Evolutionary conservation across 1,140 invertebrate species (phyloP).

Genomic region (Caenorhabditis remanei): DNA sequence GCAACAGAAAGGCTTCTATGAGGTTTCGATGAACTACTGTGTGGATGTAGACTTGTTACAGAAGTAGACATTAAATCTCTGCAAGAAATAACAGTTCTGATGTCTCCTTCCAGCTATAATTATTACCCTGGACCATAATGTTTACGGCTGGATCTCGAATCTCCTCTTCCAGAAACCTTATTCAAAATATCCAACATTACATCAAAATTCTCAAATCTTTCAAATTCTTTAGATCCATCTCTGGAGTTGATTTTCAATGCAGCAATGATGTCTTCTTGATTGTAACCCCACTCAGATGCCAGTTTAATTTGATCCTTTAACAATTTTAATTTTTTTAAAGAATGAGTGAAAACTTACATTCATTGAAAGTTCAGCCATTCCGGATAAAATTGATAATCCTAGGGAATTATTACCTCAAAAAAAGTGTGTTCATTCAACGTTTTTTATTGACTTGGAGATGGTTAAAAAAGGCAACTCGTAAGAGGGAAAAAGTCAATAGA

Average conservation of each 20-base stretch:
- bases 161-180: slow-evolving; percentile 6
- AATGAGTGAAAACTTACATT: not conserved
- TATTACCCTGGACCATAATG: slow-evolving; percentile 2
- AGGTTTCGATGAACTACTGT: not conserved
- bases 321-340: not conserved
- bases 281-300: slow-evolving; percentile 36
- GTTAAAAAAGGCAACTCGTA: not conserved
- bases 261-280: slow-evolving; percentile 25
- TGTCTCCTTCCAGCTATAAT: not conserved
- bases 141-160: not conserved
- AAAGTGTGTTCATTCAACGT: not conserved
- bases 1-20: not conserved
- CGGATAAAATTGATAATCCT: slow-evolving; percentile 16
- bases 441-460: slow-evolving; percentile 22
- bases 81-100: not conserved
- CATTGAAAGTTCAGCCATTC: not conserved
- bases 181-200: slow-evolving; percentile 31
- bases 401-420: slow-evolving; percentile 48
- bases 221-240: slow-evolving; percentile 31
- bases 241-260: slow-evolving; percentile 11
- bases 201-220: slow-evolving; percentile 35
- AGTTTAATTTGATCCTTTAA: slow-evolving; percentile 12
- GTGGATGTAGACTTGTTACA: slow-evolving; percentile 18
- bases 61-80: slow-evolving; percentile 30
- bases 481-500: not conserved